Percentiles rank a stretch among this genome's conserved stretches.
phyloP scores from a whole-genome alignment of 1,140 invertebrate species.

The Apolygus lucorum region DNA sequence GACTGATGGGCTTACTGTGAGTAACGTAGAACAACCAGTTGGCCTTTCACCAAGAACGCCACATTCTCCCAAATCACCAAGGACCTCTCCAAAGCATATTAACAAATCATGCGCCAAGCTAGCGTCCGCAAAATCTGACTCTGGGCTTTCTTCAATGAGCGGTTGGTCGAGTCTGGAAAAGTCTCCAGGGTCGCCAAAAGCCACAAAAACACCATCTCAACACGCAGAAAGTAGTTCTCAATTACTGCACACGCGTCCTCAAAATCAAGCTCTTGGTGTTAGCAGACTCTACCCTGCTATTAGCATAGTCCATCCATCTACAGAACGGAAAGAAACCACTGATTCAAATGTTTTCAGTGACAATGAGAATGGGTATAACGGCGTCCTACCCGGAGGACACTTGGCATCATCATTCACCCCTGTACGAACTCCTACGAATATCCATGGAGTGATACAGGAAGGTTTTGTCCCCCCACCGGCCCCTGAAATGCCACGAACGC shows the following conservation, averaged over 20 bases:
- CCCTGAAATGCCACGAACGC: constrained; percentile 34
- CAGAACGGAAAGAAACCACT: constrained; percentile 37
- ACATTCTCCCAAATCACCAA: constrained; percentile 61
- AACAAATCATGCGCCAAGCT: constrained; percentile 54
- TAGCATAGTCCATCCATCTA: constrained; percentile 18
- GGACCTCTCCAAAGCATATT: constrained; percentile 61
- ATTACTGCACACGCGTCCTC: constrained; percentile 4
- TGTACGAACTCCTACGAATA: constrained; percentile 40
- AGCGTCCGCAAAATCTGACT: constrained; percentile 66
- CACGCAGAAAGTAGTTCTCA: not conserved
- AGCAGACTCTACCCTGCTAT: constrained; percentile 13
- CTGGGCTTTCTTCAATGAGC: constrained; percentile 74
- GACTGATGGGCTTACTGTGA: not conserved
- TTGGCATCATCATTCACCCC: constrained; percentile 43
- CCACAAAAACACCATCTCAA: constrained; percentile 23
- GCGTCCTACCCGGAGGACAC: constrained; percentile 41
- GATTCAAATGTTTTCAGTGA: constrained; percentile 32
- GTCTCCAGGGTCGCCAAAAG: constrained; percentile 62
- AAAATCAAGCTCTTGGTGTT: not conserved
- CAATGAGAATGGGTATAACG: constrained; percentile 29
- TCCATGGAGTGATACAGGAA: constrained; percentile 30
- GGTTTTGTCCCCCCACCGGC: constrained; percentile 45
- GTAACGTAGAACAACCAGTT: constrained; percentile 20
- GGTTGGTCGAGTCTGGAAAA: constrained; percentile 71
- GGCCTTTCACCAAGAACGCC: constrained; percentile 52